These are phyloP conservation scores for Lithobates sylvaticus DNA, from an alignment of 2,797 vertebrate genomes.

Conservation along the genomic window DNA sequence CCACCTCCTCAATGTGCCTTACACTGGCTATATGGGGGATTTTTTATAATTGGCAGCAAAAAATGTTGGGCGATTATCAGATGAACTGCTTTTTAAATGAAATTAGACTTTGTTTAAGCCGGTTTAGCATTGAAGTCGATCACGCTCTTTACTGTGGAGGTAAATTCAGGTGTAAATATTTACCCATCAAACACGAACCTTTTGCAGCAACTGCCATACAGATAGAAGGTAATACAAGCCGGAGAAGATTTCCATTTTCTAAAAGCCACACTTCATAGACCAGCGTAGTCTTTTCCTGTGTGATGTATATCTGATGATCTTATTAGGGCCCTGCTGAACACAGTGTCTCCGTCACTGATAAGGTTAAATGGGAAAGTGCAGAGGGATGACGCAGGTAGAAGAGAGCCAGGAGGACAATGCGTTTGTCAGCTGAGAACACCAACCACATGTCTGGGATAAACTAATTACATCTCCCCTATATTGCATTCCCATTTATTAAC, in stretches of 20 bases:
- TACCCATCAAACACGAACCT: neutral
- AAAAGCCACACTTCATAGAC: too few relatives aligned
- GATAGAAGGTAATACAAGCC: neutral
- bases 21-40: too few relatives aligned
- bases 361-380: slow-evolving; percentile 31
- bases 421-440: slow-evolving; percentile 27
- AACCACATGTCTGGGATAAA: slow-evolving; percentile 25
- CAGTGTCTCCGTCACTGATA: slow-evolving; percentile 13
- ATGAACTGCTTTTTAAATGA: too few relatives aligned
- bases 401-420: slow-evolving; percentile 10
- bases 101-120: too few relatives aligned
- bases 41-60: too few relatives aligned
- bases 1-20: too few relatives aligned
- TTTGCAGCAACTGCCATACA: neutral
- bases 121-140: too few relatives aligned
- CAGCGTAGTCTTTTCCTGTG: neutral
- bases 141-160: neutral
- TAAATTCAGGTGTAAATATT: neutral
- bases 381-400: slow-evolving; percentile 20
- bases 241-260: too few relatives aligned
- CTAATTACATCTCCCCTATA: slow-evolving; percentile 44
- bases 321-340: neutral
- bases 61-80: too few relatives aligned
- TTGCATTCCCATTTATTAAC: slow-evolving; percentile 28
- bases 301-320: neutral